Base-by-base conservation (phyloP, 2,797 vertebrate species). In the Acanthis flammea region DNA sequence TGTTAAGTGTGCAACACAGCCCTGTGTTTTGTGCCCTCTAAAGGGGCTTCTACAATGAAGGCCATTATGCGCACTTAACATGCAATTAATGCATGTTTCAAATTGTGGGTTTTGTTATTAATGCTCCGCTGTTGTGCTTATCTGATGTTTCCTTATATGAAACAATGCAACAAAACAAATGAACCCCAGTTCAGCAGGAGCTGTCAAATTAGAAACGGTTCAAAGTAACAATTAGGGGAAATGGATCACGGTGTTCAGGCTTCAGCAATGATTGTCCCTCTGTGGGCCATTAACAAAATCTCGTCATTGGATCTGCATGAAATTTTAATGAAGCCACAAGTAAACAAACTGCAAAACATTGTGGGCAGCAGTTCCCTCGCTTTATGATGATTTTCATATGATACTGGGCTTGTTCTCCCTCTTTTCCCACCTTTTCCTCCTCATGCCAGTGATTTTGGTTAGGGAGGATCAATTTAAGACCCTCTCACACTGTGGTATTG, bases 301-400 rank as follows among this genome's bases (percentile, higher is more conserved):
- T 93, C 95, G 92, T 60, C 86, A 92, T 95, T 95, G 96, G 90
- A 96, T 95, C 96, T 84, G 92, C 72, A 94, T 97, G 80, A 95
- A 97, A 96, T 96, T 97, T 98, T 98, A 98, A 98, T 98, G 96
- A 97, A 97, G 88, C 87, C 87, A 75, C 92, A 81, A 97, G 93
- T 95, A 96, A 96, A 97, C 97, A 98, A 95, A 97, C 94, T 90
- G 86, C 95, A 94, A 96, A 97, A 95, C 28, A 23, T 88, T 68
- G 88, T 63, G 85, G 93, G 77, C 53, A 83, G 78, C 66, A 85
- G 84, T 94, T 96, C 60, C 19, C 80, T 94, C n/a, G 8, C 86
- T 92, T 96, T 93, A 25, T 68, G 72, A 72, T 35, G 78, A 62
- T 55, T 90, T 86, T 61, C 45, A 54, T n/a, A 48, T 57, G 54